Percentiles rank a stretch among this genome's conserved stretches.
Conservation (phyloP, 2,797 vertebrate genomes). For the Micropoecilia bifurca region DNA sequence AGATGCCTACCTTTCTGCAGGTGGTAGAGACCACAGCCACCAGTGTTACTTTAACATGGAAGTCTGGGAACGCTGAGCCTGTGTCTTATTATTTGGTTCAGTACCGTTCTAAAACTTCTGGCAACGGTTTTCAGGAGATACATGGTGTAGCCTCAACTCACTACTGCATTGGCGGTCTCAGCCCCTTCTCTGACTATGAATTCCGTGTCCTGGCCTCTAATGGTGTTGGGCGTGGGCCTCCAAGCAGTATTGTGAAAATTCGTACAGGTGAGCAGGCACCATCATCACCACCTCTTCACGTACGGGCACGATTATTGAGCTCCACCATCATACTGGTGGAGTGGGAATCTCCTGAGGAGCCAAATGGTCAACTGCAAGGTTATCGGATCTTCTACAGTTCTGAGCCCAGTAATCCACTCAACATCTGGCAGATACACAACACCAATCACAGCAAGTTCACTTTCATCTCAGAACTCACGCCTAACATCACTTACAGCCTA, state of each 20-base stretch:
- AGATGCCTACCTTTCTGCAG: conserved; percentile 87
- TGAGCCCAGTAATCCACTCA: conserved; percentile 81
- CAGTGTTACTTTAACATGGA: conserved; percentile 97
- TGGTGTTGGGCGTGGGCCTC: conserved; percentile 91
- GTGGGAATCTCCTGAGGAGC: conserved; percentile 95
- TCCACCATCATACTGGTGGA: conserved; percentile 94
- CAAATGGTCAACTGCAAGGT: conserved; percentile 92
- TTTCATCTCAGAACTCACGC: conserved; percentile 89
- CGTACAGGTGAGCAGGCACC: conserved; percentile 96
- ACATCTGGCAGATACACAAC: conserved; percentile 93
- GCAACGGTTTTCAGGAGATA: conserved; percentile 93
- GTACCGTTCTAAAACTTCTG: conserved; percentile 87
- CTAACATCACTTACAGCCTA: conserved; percentile 92
- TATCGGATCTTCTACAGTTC: conserved; percentile 93
- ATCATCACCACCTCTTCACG: conserved; percentile 90
- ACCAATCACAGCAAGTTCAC: conserved; percentile 89
- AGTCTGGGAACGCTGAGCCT: conserved; percentile 93
- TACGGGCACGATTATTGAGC: conserved; percentile 93
- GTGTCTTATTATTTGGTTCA: conserved; percentile 96
- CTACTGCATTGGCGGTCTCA: conserved; percentile 97
- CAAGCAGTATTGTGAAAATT: conserved; percentile 86
- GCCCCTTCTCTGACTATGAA: conserved; percentile 94
- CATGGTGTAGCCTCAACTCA: conserved; percentile 96
- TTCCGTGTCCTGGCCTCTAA: conserved; percentile 93
- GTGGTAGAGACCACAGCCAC: conserved; percentile 98